A percentile compares a stretch with the other conserved stretches of the same genome.
Conservation (phyloP, 1,140 invertebrate species). For the Brachionus paranguensis region DNA sequence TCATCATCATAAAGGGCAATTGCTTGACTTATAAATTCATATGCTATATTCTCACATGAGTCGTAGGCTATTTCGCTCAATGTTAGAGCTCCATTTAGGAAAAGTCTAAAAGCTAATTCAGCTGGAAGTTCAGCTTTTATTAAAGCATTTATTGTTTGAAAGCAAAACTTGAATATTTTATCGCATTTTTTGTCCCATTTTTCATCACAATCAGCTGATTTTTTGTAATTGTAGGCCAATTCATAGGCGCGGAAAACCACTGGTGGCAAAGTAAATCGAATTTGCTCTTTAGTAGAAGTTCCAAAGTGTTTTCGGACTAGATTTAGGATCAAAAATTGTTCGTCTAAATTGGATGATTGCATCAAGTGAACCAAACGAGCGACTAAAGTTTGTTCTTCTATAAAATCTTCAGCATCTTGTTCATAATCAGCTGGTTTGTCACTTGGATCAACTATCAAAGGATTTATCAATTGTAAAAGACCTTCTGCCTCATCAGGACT, state of each 20-base stretch:
- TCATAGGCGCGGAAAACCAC: constrained; percentile 90
- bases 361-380: constrained; percentile 84
- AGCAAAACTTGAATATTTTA: constrained; percentile 96
- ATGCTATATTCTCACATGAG: constrained; percentile 89
- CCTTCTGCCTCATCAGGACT: constrained; percentile 68
- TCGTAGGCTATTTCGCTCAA: constrained; percentile 85
- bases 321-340: constrained; percentile 68
- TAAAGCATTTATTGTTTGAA: constrained; percentile 82
- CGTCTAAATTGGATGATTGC: constrained; percentile 68
- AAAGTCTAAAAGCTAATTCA: constrained; percentile 83
- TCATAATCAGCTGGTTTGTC: constrained; percentile 62
- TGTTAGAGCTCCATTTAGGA: constrained; percentile 82
- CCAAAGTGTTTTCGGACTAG: constrained; percentile 81
- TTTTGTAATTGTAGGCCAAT: constrained; percentile 71
- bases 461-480: constrained; percentile 62
- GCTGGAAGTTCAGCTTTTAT: constrained; percentile 77
- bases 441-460: constrained; percentile 76
- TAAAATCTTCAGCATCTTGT: constrained; percentile 85
- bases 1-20: constrained; percentile 98
- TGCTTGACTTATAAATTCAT: constrained; percentile 96
- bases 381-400: constrained; percentile 87
- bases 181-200: constrained; percentile 97
- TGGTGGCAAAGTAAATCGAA: constrained; percentile 86
- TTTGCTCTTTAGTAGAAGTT: constrained; percentile 74
- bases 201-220: constrained; percentile 66